Evolutionary conservation across 2,797 vertebrate genomes (phyloP).

Genomic region (Taeniopygia guttata): DNA sequence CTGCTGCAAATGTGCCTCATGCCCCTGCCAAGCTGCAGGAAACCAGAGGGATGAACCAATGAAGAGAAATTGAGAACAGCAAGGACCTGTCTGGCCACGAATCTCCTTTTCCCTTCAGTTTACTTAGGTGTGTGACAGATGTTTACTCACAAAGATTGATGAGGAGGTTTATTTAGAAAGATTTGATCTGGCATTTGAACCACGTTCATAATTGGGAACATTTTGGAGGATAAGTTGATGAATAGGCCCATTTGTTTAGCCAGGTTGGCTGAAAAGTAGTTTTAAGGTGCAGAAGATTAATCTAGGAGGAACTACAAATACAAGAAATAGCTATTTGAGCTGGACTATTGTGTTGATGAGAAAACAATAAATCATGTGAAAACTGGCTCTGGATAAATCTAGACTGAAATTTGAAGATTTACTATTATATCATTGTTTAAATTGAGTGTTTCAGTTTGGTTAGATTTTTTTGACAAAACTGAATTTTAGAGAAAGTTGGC

Average conservation of each 20-base stretch:
- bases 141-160: conserved; percentile 5
- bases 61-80: not conserved
- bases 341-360: not conserved
- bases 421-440: not conserved
- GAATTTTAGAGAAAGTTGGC: not conserved
- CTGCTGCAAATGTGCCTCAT: not conserved
- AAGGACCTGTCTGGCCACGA: not conserved
- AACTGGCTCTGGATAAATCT: not conserved
- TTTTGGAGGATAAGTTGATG: not conserved
- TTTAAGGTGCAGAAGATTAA: not conserved
- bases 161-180: not conserved
- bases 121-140: not conserved
- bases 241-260: not conserved
- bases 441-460: not conserved
- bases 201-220: not conserved
- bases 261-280: not conserved
- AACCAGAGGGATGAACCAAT: not conserved
- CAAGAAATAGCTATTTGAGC: not conserved
- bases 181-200: conserved; percentile 8
- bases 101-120: not conserved
- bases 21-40: not conserved
- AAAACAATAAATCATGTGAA: not conserved
- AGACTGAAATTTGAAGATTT: not conserved
- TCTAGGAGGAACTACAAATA: not conserved
- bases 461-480: not conserved